Evolutionary conservation across 2,888 invertebrate genomes (phyloP).

Genomic region (Tromatobia lineatoria): DNA sequence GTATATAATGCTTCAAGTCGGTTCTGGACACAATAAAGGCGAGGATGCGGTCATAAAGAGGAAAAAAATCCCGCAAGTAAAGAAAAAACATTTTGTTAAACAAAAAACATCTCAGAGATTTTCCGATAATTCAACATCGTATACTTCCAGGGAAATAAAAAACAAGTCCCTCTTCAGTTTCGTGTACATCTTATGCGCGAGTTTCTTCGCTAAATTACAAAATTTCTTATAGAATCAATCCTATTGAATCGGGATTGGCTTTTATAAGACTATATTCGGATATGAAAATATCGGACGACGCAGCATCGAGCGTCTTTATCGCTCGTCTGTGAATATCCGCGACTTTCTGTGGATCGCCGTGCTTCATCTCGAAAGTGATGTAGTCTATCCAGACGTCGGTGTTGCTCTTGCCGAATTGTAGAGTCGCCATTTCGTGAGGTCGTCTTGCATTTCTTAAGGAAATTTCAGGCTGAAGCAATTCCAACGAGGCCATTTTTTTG

Average conservation of each 20-base stretch:
- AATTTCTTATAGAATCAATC: conserved; percentile 43
- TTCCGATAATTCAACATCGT: conserved; percentile 28
- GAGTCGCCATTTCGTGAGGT: conserved; percentile 88
- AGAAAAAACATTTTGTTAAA: neutral
- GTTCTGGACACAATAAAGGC: too few species aligned
- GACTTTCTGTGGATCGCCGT: conserved; percentile 87
- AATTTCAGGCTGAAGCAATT: conserved; percentile 83
- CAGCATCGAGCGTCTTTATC: conserved; percentile 87
- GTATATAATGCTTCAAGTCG: too few species aligned
- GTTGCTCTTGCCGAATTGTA: conserved; percentile 89
- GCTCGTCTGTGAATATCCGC: conserved; percentile 89
- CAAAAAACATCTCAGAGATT: neutral
- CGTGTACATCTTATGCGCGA: neutral
- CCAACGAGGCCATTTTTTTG: conserved; percentile 87
- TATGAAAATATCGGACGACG: conserved; percentile 87
- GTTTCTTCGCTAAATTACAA: conserved; percentile 25
- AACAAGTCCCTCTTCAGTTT: neutral
- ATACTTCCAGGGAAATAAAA: conserved; percentile 10
- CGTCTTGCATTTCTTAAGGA: conserved; percentile 82
- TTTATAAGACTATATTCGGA: conserved; percentile 87
- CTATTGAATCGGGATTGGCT: conserved; percentile 81
- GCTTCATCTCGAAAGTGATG: conserved; percentile 89
- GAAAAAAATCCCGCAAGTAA: neutral
- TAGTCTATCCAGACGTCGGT: conserved; percentile 91
- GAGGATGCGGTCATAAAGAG: too few species aligned